Conservation (phyloP, 2,888 invertebrate species). For the Caenorhabditis sp. region DNA sequence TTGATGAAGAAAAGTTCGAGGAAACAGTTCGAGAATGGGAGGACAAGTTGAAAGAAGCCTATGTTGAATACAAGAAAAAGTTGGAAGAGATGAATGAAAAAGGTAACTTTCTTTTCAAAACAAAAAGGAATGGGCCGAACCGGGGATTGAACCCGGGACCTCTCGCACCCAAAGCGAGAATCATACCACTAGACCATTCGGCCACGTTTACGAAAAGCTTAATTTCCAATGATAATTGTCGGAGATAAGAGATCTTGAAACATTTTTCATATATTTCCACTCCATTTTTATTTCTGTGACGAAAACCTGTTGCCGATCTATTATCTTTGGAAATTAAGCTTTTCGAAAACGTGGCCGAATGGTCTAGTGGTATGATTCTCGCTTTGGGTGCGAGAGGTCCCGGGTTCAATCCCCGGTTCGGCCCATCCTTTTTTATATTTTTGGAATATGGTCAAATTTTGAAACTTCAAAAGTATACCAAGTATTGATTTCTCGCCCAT, state of each 20-base stretch:
- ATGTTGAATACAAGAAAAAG: conserved; percentile 59
- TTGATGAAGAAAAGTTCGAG: conserved; percentile 60
- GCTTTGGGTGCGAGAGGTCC: conserved; percentile 71
- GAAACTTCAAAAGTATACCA: no score
- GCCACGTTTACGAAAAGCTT: conserved; percentile 10
- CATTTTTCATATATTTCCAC: neutral
- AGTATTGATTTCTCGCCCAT: no score
- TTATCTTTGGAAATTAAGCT: neutral
- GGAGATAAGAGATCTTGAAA: neutral
- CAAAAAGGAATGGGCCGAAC: conserved; percentile 30
- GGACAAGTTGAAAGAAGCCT: conserved; percentile 50
- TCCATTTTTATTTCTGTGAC: no score
- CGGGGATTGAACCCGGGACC: conserved; percentile 70
- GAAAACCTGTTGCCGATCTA: neutral
- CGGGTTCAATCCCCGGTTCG: conserved; percentile 57
- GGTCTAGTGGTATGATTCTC: conserved; percentile 71
- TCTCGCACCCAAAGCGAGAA: conserved; percentile 71
- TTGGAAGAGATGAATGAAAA: conserved; percentile 40
- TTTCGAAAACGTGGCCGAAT: conserved; percentile 38
- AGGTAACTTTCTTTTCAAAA: neutral
- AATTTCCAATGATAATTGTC: neutral
- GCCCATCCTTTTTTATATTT: conserved; percentile 1
- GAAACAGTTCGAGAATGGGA: conserved; percentile 61
- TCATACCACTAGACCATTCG: conserved; percentile 71
- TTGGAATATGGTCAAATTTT: no score